Evolutionary conservation across 2,797 vertebrate genomes (phyloP), one percentile per base, ranked within the genome.

Genomic region (Tangara arthus): DNA sequence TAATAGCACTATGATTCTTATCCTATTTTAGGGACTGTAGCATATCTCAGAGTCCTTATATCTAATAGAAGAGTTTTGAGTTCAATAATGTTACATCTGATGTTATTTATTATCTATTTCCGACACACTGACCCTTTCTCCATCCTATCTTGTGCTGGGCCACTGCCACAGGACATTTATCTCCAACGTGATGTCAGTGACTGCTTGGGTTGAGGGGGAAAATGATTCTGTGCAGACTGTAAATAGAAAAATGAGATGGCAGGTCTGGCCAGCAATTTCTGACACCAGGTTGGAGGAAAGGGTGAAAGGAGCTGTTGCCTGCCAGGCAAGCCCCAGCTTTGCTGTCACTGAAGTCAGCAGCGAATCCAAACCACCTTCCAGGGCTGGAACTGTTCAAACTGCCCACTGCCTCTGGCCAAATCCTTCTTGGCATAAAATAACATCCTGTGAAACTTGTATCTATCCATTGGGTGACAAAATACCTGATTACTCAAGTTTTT

Each of bases 101-200:
- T 49, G 28, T 70, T 80, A 81, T 82, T 94, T 90, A 35, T 88
- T 79, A 68, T n/a, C 87, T n/a, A 35, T 83, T 94, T 83, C 93
- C 2, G 68, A 56, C 39, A 47, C 37, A 5, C 50, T 84, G 91
- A 63, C 66, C 84, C 66, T 46, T 6, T 55, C 82, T 32, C 73
- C 65, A 63, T 63, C 4, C 0, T 50, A 3, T 50, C 80, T 83
- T 28, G 22, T 4, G 18, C 76, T 69, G 59, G 86, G 47, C 63
- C 55, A 65, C 76, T 83, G 71, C 85, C 94, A 76, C 21, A 13
- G 77, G 66, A 69, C 34, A 5, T 94, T 91, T 56, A 60, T 93
- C 65, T 87, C 80, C 63, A 75, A 1, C n/a, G 2, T 28, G 18
- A 26, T 32, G 49, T 75, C 82, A 71, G 50, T 30, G 39, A 34